A percentile compares a stretch with the other conserved stretches of the same genome.
Conservation (phyloP, 2,888 invertebrate species). For the Drosophila nigricruria region DNA sequence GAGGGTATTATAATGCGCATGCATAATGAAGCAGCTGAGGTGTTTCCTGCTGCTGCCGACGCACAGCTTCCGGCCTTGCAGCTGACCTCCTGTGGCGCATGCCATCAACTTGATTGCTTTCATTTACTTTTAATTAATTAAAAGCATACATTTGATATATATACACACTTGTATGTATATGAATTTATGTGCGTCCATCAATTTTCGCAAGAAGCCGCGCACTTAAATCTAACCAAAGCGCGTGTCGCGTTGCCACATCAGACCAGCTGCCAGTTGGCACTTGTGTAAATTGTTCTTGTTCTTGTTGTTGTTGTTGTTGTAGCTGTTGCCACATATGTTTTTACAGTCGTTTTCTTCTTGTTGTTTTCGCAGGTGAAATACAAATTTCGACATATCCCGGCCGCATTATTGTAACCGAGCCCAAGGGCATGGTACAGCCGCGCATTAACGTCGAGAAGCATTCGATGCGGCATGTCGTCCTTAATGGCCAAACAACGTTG, state of each 20-base stretch:
- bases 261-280: conserved; percentile 19
- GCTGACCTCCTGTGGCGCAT: conserved; percentile 35
- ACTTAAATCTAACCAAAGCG: conserved; percentile 60
- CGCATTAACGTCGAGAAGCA: conserved; percentile 90
- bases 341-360: conserved; percentile 1
- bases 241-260: conserved; percentile 7
- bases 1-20: conserved; percentile 28
- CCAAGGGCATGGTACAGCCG: conserved; percentile 91
- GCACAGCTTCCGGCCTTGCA: conserved; percentile 2
- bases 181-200: conserved; percentile 36
- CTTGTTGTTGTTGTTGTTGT: conserved; percentile 14
- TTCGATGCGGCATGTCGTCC: conserved; percentile 88
- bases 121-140: conserved; percentile 80
- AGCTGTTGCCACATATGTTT: conserved; percentile 18
- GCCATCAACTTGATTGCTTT: conserved; percentile 79
- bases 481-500: conserved; percentile 90
- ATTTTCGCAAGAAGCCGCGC: conserved; percentile 25
- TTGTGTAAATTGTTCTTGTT: conserved; percentile 30
- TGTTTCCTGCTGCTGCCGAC: background rate
- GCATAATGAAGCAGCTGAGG: conserved; percentile 37
- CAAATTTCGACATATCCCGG: conserved; percentile 90
- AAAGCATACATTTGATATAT: conserved; percentile 44
- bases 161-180: background rate
- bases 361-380: conserved; percentile 85
- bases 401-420: conserved; percentile 88